Base-by-base conservation (phyloP, 2,888 invertebrate species). In the Pyrgus malvae region DNA sequence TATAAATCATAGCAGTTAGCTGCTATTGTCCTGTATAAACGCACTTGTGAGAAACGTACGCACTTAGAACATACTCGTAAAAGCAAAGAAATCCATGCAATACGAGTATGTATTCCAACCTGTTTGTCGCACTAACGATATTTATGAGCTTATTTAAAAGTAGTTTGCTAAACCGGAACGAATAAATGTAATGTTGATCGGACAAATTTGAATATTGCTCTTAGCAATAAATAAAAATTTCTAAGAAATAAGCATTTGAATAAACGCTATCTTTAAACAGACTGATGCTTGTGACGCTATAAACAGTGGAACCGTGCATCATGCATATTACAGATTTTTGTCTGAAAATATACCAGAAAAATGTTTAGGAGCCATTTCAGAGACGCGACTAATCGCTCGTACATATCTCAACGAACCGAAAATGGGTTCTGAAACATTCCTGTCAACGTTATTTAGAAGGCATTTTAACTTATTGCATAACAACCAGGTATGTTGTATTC, bases 191-290 rank as follows among this genome's bases (percentile, higher is more conserved):
- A 12, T 9, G 25, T 25, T 25, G 25, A 17, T 44, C 12, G 27
- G 27, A 4, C 7, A 29, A 16, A 29, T 44, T 44, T 29, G 23
- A 41, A 41, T 41, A 25, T 25, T 25, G 25, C 41, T 25, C 25
- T 41, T 3, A 12, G 23, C 21, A 7, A 41, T 25, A 41, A 41
- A 41, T 23, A 23, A 11, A 40, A 23, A 40, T 21, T 2, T 42
- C 42, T 14, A 14, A 14, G 42, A 48, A 51, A 31, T 23, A 25
- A 9, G 27, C 6, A 12, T 53, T 46, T 25, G 50, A 60, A 61
- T 58, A 54, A 56, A 56, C 49, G 56, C 57, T 57, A 58, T 59
- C 60, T 61, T 49, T 54, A 54, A 62, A 64, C 60, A 58, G 59
- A 63, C 63, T 61, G 49, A 61, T 56, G 57, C 58, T 56, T 57